These are phyloP conservation scores for Helogale parvula DNA, from an alignment of 2,113 vertebrate genomes.

Conservation along the genomic window DNA sequence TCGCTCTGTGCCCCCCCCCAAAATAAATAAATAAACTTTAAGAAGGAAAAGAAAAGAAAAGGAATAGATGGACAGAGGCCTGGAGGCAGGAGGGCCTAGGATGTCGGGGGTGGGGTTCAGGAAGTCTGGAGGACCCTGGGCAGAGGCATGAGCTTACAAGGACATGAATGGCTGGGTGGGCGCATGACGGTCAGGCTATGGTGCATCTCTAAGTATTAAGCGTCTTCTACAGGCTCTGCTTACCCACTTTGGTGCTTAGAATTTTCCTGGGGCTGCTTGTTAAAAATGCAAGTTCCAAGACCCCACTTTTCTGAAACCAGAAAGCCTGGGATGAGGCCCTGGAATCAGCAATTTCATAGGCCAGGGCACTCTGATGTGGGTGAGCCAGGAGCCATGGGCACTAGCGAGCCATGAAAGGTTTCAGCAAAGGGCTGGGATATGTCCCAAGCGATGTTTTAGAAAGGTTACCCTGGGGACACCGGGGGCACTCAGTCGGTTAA, in stretches of 20 bases:
- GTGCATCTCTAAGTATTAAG: not conserved
- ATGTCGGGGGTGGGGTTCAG: not conserved
- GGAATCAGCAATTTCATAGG: not conserved
- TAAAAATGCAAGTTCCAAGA: not conserved
- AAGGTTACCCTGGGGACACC: not conserved
- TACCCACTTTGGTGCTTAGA: not conserved
- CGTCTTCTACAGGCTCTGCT: not conserved
- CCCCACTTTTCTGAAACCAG: not conserved
- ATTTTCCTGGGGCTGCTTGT: not conserved
- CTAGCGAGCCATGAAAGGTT: not conserved
- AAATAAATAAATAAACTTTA: no score
- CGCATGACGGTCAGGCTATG: not conserved
- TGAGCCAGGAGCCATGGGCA: not conserved
- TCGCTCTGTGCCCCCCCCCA: no score
- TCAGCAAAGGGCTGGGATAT: not conserved
- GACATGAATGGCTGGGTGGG: not conserved
- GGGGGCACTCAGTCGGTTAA: no score
- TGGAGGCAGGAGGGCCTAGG: not conserved
- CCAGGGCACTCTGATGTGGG: not conserved
- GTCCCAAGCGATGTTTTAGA: not conserved
- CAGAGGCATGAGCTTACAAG: no score
- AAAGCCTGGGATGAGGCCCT: not conserved
- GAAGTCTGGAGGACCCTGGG: rapidly evolving
- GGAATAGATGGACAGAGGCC: no score
- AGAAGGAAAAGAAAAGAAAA: not conserved